Conservation (phyloP, 2,888 invertebrate genomes). For the Argyresthia albistria region DNA sequence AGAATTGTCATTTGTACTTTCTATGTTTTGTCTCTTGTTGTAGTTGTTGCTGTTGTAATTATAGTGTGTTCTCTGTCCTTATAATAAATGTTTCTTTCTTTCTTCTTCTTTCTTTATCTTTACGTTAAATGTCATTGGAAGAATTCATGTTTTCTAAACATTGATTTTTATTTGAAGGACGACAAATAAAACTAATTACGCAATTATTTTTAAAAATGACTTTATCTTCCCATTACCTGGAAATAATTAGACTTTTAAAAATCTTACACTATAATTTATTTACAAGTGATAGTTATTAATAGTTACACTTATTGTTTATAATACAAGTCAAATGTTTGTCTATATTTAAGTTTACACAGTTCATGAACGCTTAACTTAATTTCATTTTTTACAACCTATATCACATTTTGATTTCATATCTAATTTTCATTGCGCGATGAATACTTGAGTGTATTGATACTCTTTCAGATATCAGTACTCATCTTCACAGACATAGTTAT, state of each 20-base stretch:
- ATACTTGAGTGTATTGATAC: background rate
- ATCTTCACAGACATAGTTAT: too few relatives aligned
- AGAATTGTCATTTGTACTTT: too few relatives aligned
- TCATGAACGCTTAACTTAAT: conserved; percentile 40
- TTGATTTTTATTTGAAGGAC: too few relatives aligned
- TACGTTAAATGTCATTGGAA: too few relatives aligned
- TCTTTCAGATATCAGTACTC: too few relatives aligned
- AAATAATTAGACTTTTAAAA: conserved; percentile 69
- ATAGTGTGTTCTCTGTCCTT: too few relatives aligned
- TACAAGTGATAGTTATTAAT: conserved; percentile 46
- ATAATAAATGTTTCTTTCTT: too few relatives aligned
- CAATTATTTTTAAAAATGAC: conserved; percentile 54
- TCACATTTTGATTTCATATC: conserved; percentile 66
- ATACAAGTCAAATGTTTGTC: conserved; percentile 31
- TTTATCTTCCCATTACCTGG: conserved; percentile 60
- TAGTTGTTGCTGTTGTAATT: too few relatives aligned
- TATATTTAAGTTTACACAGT: conserved; percentile 34
- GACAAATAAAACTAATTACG: background rate
- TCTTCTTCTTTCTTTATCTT: too few relatives aligned
- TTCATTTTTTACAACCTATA: conserved; percentile 65
- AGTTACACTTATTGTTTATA: conserved; percentile 44
- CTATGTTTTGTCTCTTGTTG: too few relatives aligned
- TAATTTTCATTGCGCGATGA: conserved; percentile 6
- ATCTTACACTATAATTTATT: conserved; percentile 64
- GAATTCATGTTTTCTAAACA: too few relatives aligned